These are phyloP conservation scores for Hydrozoanthus gracilis DNA, from an alignment of 92 coral and sea anemone species.

Conservation along the genomic window DNA sequence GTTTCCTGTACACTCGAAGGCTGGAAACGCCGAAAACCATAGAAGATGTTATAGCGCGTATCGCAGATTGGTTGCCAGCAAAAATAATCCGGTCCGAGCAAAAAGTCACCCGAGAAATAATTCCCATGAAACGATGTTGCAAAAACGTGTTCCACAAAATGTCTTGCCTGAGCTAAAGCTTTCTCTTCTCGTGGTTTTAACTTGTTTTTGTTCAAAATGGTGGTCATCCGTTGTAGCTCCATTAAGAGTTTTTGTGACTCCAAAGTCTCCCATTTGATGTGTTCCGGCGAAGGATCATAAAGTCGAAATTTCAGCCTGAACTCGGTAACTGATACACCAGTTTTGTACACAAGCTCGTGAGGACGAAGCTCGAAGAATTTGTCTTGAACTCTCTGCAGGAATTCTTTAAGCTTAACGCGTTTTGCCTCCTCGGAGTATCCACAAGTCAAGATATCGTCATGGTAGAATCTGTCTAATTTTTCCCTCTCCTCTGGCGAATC, in stretches of 20 bases:
- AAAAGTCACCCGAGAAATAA: constrained; percentile 23
- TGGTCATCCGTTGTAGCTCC: not conserved
- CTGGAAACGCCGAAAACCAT: constrained; percentile 21
- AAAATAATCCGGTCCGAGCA: constrained; percentile 38
- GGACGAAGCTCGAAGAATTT: constrained; percentile 22
- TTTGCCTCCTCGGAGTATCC: constrained; percentile 25
- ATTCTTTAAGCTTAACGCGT: constrained; percentile 13
- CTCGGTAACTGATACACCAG: not conserved
- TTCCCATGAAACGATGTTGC: constrained; percentile 36
- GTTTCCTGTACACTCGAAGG: constrained; percentile 14
- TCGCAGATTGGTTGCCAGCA: constrained; percentile 47
- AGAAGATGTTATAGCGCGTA: constrained; percentile 23
- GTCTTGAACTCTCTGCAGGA: constrained; percentile 34
- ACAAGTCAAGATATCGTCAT: constrained; percentile 2
- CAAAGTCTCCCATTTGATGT: constrained; percentile 13
- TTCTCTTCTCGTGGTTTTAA: constrained; percentile 36
- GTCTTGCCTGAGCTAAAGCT: constrained; percentile 9
- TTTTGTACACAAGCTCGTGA: constrained; percentile 40
- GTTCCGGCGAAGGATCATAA: constrained; percentile 21
- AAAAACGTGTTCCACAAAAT: constrained; percentile 30
- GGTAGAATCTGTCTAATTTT: not conserved
- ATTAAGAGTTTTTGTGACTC: constrained; percentile 4
- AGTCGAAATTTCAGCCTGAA: constrained; percentile 22
- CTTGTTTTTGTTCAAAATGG: not conserved
- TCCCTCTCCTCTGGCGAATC: not conserved